phyloP scores from a whole-genome alignment of 2,888 invertebrate genomes.

The Blastobasis lacticolella region DNA sequence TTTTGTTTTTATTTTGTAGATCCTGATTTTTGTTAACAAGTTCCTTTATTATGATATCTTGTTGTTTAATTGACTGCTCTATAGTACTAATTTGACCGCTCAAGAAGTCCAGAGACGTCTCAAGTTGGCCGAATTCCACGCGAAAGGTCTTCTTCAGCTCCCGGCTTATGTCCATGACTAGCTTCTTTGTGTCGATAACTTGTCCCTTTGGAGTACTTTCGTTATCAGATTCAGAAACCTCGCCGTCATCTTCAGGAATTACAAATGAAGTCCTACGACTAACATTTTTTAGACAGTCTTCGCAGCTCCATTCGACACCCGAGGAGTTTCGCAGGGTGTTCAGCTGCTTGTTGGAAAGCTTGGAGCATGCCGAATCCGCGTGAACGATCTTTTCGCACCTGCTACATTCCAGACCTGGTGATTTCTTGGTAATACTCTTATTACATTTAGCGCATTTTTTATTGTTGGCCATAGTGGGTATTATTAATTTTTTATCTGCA shows the following conservation, averaged over 20 bases:
- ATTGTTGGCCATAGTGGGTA: too few relatives aligned
- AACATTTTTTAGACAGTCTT: constrained; percentile 6
- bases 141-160: constrained; percentile 13
- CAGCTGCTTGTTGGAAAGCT: constrained; percentile 15
- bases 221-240: constrained; percentile 6
- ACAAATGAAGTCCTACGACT: constrained; percentile 11
- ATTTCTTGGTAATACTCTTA: constrained; percentile 12
- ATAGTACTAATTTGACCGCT: too few relatives aligned
- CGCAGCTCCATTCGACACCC: constrained; percentile 17
- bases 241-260: constrained; percentile 9
- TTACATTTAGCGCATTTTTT: not conserved
- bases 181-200: constrained; percentile 9
- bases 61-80: too few relatives aligned
- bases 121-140: too few relatives aligned
- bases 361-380: constrained; percentile 10
- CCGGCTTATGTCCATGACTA: constrained; percentile 14
- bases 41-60: too few relatives aligned
- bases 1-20: too few relatives aligned
- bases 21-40: too few relatives aligned
- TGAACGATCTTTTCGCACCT: constrained; percentile 15
- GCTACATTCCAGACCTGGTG: constrained; percentile 12
- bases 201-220: not conserved
- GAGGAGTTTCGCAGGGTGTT: constrained; percentile 10
- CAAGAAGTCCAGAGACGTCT: too few relatives aligned
- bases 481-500: too few relatives aligned